Base-by-base conservation (phyloP, 2,113 vertebrate species). In the Gasterosteus nipponicus region DNA sequence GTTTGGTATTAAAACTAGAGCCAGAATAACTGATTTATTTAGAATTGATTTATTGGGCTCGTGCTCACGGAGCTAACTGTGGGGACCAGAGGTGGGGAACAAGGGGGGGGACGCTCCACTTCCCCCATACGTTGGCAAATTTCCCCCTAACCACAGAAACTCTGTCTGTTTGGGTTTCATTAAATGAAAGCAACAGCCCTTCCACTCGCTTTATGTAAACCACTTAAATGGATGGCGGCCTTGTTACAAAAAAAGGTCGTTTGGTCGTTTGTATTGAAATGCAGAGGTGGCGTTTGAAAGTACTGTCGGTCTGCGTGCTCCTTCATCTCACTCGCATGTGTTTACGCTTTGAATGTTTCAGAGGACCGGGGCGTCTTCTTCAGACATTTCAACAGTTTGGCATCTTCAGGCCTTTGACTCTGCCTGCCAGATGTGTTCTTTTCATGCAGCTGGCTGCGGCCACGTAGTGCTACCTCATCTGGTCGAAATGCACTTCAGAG, bases 371-470 rank as follows among this genome's bases (percentile, higher is more conserved):
- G 41, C 1, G 9, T 10, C 31, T 58, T 70, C 0, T 39, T 66
- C 77, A 86, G 78, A 84, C 73, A 81, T 82, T 85, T 86, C 71
- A 39, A 49, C 83, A 78, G 72, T 81, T 76, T 79, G 73, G 73
- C 83, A 74, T 84, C 39, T 67, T 75, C 11, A 18, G 46, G 74
- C 63, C 2, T 72, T 82, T 69, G 46, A 56, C 65, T 79, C 81
- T n/a, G 39, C 78, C 56, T 10, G 38, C 86, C 87, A 91, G 86
- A 91, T 91, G 87, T 91, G 71, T 79, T 85, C 77, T 53, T 69
- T 64, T 46, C n/a, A n/a, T 76, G 63, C 80, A 81, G 74, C 73
- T 91, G 82, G 69, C 86, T 67, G 65, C 58, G 49, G 78, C 76
- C 38, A 62, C 42, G 47, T 47, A 10, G 68, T 46, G 75, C 76